Evolutionary conservation across 2,888 invertebrate species (phyloP).

Genomic region (Chouioia cunea): DNA sequence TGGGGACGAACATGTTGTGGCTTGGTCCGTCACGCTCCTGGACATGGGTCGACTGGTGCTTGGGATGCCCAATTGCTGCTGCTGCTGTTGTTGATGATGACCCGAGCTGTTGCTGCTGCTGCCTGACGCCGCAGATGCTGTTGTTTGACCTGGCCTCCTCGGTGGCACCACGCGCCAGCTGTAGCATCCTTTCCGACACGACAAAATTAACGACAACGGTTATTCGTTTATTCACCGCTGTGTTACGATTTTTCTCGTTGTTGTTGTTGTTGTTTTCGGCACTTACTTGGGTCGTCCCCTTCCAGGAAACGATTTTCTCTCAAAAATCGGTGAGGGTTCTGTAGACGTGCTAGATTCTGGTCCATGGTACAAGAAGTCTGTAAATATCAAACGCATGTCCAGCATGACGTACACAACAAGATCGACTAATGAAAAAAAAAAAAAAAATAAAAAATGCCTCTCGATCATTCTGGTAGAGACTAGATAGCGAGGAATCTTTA

Average conservation of each 20-base stretch:
- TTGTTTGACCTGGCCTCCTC: constrained; percentile 58
- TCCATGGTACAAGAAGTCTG: constrained; percentile 69
- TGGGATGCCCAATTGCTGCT: constrained; percentile 64
- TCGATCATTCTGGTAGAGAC: neutral
- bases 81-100: constrained; percentile 36
- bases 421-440: too few relatives aligned
- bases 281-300: constrained; percentile 68
- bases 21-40: constrained; percentile 67
- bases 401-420: neutral
- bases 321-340: constrained; percentile 70
- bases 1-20: constrained; percentile 67
- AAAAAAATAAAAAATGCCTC: too few relatives aligned
- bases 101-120: constrained; percentile 2
- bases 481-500: constrained; percentile 22
- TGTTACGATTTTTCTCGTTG: neutral
- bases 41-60: constrained; percentile 67
- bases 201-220: neutral
- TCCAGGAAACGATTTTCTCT: constrained; percentile 70
- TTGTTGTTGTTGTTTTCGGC: too few relatives aligned
- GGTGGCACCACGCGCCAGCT: constrained; percentile 68
- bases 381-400: constrained; percentile 33
- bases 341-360: constrained; percentile 70
- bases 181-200: constrained; percentile 63
- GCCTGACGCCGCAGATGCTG: neutral
- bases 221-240: neutral